Conservation (phyloP, 2,113 vertebrate species). For the Chaetura pelagica region DNA sequence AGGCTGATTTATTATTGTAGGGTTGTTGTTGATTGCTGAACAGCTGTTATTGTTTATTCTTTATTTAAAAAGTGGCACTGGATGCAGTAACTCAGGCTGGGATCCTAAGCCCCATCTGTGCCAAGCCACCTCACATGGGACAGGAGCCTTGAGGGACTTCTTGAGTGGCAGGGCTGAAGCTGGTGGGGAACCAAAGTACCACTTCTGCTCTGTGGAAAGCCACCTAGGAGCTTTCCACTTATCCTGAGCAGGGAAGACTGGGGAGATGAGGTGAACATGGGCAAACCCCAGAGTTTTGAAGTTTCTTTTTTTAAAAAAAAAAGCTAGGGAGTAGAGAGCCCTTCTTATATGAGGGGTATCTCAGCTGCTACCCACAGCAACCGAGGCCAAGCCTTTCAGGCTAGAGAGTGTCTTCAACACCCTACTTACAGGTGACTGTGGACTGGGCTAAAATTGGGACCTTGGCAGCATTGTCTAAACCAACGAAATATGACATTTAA, state of each 20-base stretch:
- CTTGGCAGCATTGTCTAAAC: background rate
- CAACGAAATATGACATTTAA: background rate
- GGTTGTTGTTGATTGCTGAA: background rate
- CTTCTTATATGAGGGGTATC: background rate
- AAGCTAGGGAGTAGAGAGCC: background rate
- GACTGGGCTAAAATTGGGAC: background rate
- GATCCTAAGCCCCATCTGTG: rapidly evolving
- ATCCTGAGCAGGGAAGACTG: background rate
- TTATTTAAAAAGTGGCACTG: background rate
- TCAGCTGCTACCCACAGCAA: background rate
- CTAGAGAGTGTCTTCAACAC: background rate
- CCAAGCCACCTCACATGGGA: background rate
- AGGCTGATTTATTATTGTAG: background rate
- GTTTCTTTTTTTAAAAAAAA: background rate
- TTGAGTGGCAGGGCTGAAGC: background rate
- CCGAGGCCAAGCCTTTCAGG: background rate
- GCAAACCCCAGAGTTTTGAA: background rate
- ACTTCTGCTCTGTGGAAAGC: background rate
- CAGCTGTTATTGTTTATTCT: background rate
- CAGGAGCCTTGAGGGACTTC: background rate
- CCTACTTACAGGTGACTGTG: background rate
- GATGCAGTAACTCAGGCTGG: background rate
- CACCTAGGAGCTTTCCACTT: background rate
- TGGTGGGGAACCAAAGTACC: background rate
- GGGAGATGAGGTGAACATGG: background rate